Percentiles rank a stretch among this genome's conserved stretches.
These are phyloP conservation scores for Okamejei kenojei DNA, from an alignment of 2,797 vertebrate genomes.

Conservation along the genomic window DNA sequence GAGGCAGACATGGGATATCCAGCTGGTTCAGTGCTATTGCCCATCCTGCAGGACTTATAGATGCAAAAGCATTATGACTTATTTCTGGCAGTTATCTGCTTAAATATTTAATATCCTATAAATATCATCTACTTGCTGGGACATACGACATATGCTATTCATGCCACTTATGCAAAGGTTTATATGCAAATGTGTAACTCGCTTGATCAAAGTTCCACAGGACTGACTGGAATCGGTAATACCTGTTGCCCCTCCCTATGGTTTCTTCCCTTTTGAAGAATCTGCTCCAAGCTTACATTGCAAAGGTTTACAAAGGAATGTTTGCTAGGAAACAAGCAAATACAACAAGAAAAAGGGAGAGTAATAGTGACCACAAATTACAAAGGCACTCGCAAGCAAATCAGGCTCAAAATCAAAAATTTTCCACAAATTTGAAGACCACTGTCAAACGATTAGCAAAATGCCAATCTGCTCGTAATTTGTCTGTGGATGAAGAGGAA, in stretches of 20 bases:
- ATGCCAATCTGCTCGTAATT: slow-evolving; percentile 82
- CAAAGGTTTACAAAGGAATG: slow-evolving; percentile 99
- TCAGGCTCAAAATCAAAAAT: slow-evolving; percentile 70
- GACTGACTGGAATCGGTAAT: slow-evolving; percentile 41
- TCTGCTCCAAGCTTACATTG: slow-evolving; percentile 76
- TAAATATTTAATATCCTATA: neutral
- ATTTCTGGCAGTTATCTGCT: slow-evolving; percentile 41
- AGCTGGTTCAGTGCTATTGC: slow-evolving; percentile 50
- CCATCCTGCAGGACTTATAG: slow-evolving; percentile 47
- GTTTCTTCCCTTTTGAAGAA: slow-evolving; percentile 86
- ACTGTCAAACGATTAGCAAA: slow-evolving; percentile 88
- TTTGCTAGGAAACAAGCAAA: slow-evolving; percentile 98
- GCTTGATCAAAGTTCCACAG: neutral
- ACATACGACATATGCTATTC: neutral
- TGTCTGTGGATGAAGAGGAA: slow-evolving; percentile 78
- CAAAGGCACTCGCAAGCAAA: slow-evolving; percentile 68
- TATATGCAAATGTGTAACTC: neutral
- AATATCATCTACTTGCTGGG: neutral
- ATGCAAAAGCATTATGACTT: slow-evolving; percentile 41
- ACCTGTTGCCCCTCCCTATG: slow-evolving; percentile 72
- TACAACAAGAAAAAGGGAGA: slow-evolving; percentile 88
- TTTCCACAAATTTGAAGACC: slow-evolving; percentile 85
- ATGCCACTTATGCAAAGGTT: neutral
- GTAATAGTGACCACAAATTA: slow-evolving; percentile 73
- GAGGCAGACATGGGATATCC: slow-evolving; percentile 52